These are phyloP conservation scores for Andrena dorsata DNA, from an alignment of 2,888 invertebrate species.

Conservation along the genomic window DNA sequence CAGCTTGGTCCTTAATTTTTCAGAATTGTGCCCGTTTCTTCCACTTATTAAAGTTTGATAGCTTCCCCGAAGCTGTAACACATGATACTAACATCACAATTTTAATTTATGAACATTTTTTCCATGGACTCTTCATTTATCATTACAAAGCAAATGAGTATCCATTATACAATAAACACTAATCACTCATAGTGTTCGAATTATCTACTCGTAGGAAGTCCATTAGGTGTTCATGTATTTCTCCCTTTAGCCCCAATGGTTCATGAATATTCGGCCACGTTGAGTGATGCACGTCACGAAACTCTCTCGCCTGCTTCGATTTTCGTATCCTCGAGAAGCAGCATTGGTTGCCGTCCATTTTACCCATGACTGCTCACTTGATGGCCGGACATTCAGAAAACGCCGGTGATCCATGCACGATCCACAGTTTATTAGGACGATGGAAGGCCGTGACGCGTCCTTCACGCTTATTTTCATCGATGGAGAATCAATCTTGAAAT, in stretches of 20 bases:
- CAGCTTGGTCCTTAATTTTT: too few species aligned
- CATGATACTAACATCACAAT: too few species aligned
- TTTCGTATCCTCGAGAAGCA: neutral
- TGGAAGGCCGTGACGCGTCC: constrained; percentile 63
- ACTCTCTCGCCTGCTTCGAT: neutral
- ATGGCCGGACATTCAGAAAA: constrained; percentile 10
- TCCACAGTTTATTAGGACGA: constrained; percentile 49
- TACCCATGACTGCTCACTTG: neutral
- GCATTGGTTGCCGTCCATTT: neutral
- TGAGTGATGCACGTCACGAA: neutral
- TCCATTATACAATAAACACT: too few species aligned
- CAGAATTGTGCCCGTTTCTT: too few species aligned
- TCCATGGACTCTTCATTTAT: too few species aligned
- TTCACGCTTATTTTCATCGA: constrained; percentile 60
- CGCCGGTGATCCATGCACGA: constrained; percentile 12
- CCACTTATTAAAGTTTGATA: too few species aligned
- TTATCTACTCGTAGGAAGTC: too few species aligned
- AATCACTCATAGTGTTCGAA: too few species aligned
- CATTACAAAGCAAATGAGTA: too few species aligned
- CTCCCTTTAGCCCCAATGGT: neutral
- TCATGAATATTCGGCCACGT: constrained; percentile 10
- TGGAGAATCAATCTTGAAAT: constrained; percentile 61
- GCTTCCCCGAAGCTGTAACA: too few species aligned
- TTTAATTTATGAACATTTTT: too few species aligned
- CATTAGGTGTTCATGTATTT: too few species aligned